Conservation (phyloP, 2,113 vertebrate species). For the Pontoporia blainvillei region DNA sequence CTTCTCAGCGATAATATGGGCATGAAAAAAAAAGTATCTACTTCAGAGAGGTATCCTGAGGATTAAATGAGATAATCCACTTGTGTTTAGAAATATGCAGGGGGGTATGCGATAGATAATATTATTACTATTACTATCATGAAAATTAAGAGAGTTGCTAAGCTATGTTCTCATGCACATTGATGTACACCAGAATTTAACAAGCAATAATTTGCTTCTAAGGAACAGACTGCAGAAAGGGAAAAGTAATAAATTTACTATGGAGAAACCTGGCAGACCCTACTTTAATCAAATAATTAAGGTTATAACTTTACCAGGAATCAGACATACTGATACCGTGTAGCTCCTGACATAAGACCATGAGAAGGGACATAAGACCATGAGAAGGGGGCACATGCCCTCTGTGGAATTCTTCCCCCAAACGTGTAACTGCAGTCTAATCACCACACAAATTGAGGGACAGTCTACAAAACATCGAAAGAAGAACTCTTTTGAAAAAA, state of each 20-base stretch:
- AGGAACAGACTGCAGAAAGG: background rate
- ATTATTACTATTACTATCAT: background rate
- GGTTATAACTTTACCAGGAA: background rate
- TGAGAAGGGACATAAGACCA: background rate
- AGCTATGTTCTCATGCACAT: background rate
- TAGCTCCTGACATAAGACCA: background rate
- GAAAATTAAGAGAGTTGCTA: background rate
- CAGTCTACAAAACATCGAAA: background rate
- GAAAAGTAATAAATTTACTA: background rate
- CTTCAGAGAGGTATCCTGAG: background rate
- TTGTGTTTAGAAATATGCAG: background rate
- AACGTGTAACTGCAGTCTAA: background rate
- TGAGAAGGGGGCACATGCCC: background rate
- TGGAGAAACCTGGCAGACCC: background rate
- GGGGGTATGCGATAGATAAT: background rate
- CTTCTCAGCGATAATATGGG: background rate
- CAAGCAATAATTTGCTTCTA: background rate
- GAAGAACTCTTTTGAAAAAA: background rate
- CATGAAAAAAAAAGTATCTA: background rate
- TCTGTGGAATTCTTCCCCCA: background rate
- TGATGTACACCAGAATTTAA: background rate
- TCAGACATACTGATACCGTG: background rate
- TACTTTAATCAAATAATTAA: background rate
- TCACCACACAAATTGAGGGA: background rate
- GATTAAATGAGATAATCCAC: background rate